Evolutionary conservation across 2,888 invertebrate genomes (phyloP).

Genomic region (Pollenia labialis): DNA sequence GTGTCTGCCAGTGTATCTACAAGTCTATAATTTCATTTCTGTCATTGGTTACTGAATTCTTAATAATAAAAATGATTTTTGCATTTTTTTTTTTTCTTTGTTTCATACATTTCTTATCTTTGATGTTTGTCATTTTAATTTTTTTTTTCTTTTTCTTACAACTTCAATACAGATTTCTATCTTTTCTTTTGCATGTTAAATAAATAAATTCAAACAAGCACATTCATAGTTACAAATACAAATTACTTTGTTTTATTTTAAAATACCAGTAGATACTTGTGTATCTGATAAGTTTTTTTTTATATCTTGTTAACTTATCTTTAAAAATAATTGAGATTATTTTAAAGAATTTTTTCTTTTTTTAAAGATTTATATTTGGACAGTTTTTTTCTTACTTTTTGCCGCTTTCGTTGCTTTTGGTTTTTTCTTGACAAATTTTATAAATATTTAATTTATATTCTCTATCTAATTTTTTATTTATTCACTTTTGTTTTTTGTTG

Average conservation of each 20-base stretch:
- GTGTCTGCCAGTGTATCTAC: background rate
- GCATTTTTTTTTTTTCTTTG: background rate
- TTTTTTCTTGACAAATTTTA: conserved; percentile 4
- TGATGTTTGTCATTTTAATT: background rate
- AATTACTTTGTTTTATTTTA: background rate
- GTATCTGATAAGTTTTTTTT: background rate
- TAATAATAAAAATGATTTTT: background rate
- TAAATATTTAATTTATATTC: conserved; percentile 47
- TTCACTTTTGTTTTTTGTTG: conserved; percentile 14
- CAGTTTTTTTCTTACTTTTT: background rate
- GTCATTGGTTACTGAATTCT: background rate
- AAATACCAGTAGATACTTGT: background rate
- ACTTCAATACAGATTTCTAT: conserved; percentile 21
- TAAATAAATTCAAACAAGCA: background rate
- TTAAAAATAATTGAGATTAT: background rate
- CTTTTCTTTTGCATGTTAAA: background rate
- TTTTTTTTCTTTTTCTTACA: background rate
- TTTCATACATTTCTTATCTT: background rate
- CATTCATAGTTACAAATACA: background rate
- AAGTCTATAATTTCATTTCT: background rate
- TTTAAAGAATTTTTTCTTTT: background rate
- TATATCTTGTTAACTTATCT: conserved; percentile 21
- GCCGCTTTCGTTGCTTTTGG: background rate
- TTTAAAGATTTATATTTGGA: background rate
- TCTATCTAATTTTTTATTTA: conserved; percentile 37